A percentile compares a stretch with the other conserved stretches of the same genome.
Conservation (phyloP, 2,113 vertebrate genomes). For the Synodontis membranacea region DNA sequence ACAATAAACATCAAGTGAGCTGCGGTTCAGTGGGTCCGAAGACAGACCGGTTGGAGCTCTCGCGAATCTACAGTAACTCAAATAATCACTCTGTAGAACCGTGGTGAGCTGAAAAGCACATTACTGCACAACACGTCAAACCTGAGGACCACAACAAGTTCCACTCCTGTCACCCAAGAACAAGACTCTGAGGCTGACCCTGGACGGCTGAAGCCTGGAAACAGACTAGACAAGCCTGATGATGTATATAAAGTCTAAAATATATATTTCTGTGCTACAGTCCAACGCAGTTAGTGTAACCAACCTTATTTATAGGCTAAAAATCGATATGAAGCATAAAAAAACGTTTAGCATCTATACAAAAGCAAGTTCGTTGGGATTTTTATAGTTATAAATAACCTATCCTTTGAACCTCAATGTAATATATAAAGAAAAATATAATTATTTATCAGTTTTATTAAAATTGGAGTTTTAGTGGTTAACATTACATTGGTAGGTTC, state of each 20-base stretch:
- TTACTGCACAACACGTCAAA: neutral
- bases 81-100: neutral
- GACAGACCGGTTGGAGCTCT: neutral
- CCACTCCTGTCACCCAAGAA: neutral
- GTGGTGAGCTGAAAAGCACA: neutral
- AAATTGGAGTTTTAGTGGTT: neutral
- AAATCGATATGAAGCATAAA: neutral
- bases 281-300: neutral
- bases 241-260: neutral
- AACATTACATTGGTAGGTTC: too few species aligned
- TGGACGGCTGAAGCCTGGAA: neutral
- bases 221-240: neutral
- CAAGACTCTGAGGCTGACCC: neutral
- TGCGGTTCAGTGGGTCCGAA: neutral
- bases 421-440: neutral
- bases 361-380: neutral
- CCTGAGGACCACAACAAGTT: neutral
- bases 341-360: neutral
- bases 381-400: neutral
- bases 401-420: neutral
- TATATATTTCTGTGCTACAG: neutral
- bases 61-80: neutral
- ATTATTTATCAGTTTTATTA: neutral
- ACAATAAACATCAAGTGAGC: too few species aligned
- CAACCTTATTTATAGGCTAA: neutral